phyloP scores from a whole-genome alignment of 2,888 invertebrate species.

The Fissipunctia ypsillon region DNA sequence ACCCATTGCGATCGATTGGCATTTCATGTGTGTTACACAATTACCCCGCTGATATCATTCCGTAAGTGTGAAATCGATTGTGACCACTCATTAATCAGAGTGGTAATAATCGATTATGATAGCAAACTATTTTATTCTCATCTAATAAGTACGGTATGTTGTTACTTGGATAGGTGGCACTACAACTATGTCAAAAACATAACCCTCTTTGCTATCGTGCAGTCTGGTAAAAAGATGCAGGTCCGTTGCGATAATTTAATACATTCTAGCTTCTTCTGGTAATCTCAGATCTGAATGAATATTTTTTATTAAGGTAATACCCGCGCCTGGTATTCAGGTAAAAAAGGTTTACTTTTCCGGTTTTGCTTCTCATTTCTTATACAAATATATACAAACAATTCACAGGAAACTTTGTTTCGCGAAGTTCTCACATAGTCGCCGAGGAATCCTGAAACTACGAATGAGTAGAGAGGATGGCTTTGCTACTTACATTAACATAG shows the following conservation, averaged over 20 bases:
- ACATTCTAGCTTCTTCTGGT: conserved; percentile 6
- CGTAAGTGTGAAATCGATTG: conserved; percentile 45
- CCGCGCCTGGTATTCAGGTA: conserved; percentile 67
- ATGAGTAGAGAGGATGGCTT: conserved; percentile 80
- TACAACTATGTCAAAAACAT: neutral
- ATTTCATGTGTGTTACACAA: no score
- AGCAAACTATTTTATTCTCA: neutral
- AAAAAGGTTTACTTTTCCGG: conserved; percentile 80
- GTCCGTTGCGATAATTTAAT: neutral
- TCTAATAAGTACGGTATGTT: neutral
- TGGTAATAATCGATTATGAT: conserved; percentile 12
- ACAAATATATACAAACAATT: conserved; percentile 87
- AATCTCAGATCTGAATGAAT: conserved; percentile 30
- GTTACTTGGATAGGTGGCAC: neutral
- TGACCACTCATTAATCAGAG: conserved; percentile 21
- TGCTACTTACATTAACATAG: conserved; percentile 84
- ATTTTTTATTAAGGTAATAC: conserved; percentile 53
- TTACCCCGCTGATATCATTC: no score
- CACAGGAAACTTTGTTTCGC: conserved; percentile 80
- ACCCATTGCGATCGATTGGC: no score
- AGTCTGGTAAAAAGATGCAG: neutral
- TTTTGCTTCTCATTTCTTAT: conserved; percentile 84
- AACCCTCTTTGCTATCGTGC: neutral
- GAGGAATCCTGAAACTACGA: conserved; percentile 84
- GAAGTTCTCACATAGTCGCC: conserved; percentile 84